Conservation (phyloP, 1,140 invertebrate species). For the Ips typographus region DNA sequence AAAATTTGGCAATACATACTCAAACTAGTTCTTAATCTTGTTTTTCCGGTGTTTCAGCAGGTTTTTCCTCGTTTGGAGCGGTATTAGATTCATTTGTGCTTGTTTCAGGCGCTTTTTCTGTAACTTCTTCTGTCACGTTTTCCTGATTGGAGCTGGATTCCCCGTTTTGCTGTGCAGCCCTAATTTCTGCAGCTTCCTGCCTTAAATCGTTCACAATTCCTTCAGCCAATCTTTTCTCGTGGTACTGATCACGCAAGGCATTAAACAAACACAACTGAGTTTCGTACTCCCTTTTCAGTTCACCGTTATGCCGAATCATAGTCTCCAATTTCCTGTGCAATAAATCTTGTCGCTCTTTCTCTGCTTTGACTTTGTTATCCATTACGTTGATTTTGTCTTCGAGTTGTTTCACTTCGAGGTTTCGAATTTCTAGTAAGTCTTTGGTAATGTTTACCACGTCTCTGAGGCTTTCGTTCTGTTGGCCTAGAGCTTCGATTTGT, state of each 20-base stretch:
- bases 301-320: conserved; percentile 68
- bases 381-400: conserved; percentile 69
- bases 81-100: no score
- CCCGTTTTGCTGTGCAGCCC: background rate
- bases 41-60: no score
- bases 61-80: no score
- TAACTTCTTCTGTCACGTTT: background rate
- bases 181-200: conserved; percentile 12
- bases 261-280: conserved; percentile 71
- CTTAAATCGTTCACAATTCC: conserved; percentile 38
- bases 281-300: conserved; percentile 73
- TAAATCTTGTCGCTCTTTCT: conserved; percentile 66
- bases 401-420: conserved; percentile 73
- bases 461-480: conserved; percentile 71
- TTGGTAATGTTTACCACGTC: conserved; percentile 77
- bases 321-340: conserved; percentile 69
- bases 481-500: conserved; percentile 68
- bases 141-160: background rate
- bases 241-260: conserved; percentile 46
- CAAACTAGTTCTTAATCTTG: no score
- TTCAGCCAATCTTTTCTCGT: conserved; percentile 45
- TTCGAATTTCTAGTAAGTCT: conserved; percentile 73
- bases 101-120: no score
- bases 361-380: conserved; percentile 67
- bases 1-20: no score